Conservation (phyloP, 2,113 vertebrate species). For the Gnathonemus echidnorhynchus region DNA sequence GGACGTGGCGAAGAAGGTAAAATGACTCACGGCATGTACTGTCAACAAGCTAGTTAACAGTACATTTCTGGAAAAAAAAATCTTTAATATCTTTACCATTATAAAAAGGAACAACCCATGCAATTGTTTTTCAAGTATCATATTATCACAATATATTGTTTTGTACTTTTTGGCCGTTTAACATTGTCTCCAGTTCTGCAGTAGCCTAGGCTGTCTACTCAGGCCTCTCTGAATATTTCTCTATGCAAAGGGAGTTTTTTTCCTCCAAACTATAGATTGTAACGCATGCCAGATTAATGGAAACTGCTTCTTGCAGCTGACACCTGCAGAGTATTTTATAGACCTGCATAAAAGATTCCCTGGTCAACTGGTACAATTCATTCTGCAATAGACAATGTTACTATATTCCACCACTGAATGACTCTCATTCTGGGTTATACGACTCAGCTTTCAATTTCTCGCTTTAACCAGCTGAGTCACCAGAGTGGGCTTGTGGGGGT, state of each 20-base stretch:
- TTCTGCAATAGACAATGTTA: not conserved
- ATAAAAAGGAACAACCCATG: not conserved
- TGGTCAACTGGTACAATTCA: not conserved
- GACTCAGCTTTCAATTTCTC: not conserved
- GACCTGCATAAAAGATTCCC: not conserved
- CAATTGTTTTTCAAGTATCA: not conserved
- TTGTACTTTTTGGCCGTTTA: not conserved
- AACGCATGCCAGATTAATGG: not conserved
- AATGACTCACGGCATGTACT: not conserved
- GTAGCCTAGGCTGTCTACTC: not conserved
- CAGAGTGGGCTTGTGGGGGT: not conserved
- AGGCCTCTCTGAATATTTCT: not conserved
- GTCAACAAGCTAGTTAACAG: not conserved
- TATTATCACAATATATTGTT: not conserved
- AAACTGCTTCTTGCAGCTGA: not conserved
- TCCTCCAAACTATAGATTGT: not conserved
- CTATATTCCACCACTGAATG: not conserved
- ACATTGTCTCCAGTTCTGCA: not conserved
- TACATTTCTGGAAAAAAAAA: not conserved
- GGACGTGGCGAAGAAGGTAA: not conserved
- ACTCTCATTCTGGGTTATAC: not conserved
- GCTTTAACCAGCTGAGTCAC: not conserved
- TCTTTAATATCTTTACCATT: not conserved
- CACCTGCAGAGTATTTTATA: not conserved
- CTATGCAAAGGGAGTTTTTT: not conserved